These are phyloP conservation scores for Coccyzus lansbergi DNA, from an alignment of 2,797 vertebrate genomes.

Conservation along the genomic window DNA sequence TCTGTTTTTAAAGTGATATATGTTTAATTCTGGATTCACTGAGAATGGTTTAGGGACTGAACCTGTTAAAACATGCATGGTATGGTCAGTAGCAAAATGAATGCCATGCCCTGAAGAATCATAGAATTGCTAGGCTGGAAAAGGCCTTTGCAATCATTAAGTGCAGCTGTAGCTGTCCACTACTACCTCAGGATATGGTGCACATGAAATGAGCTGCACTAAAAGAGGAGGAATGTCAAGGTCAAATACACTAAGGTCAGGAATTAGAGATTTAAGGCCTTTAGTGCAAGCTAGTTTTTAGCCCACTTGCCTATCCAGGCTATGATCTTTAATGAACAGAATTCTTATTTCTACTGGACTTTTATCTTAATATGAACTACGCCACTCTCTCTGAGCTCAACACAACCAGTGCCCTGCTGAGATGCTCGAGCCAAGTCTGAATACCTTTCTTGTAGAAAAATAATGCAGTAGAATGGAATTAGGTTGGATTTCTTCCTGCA, in stretches of 20 bases:
- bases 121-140: no score
- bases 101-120: background rate
- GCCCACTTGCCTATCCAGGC: background rate
- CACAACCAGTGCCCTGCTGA: background rate
- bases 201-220: background rate
- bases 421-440: background rate
- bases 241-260: background rate
- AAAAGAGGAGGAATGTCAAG: background rate
- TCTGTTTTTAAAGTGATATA: background rate
- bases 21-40: background rate
- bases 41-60: background rate
- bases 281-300: background rate
- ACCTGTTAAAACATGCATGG: background rate
- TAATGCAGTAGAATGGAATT: background rate
- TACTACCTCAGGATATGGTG: no score
- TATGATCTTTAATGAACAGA: background rate
- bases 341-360: background rate
- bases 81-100: background rate
- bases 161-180: no score
- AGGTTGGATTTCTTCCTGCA: background rate
- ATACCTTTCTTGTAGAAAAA: background rate
- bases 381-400: background rate
- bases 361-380: background rate
- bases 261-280: background rate
- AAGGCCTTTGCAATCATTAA: no score